These are phyloP conservation scores for Pyrochroa serraticornis DNA, from an alignment of 2,888 invertebrate genomes.

Conservation along the genomic window DNA sequence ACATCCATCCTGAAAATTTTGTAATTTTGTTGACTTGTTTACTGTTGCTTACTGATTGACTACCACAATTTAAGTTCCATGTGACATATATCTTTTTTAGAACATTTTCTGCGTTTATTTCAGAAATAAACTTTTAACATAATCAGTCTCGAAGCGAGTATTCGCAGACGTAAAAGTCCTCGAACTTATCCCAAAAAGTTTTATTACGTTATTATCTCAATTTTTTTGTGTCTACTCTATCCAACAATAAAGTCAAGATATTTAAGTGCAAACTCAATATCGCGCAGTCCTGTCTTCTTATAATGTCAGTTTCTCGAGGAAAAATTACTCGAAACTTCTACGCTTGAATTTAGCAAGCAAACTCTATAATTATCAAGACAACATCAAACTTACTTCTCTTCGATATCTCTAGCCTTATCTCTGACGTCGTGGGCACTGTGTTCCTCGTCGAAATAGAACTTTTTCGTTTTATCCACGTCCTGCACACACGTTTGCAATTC, in stretches of 20 bases:
- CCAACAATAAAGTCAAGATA: not conserved
- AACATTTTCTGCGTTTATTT: no score
- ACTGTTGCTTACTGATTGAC: no score
- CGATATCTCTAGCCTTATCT: constrained; percentile 93
- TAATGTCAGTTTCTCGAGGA: not conserved
- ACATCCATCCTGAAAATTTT: no score
- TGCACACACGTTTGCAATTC: constrained; percentile 85
- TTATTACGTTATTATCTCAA: no score
- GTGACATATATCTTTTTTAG: no score
- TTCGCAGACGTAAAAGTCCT: no score
- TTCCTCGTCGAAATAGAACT: constrained; percentile 94
- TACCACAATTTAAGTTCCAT: no score
- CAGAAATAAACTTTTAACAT: no score
- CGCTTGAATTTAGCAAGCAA: not conserved
- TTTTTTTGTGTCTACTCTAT: no score
- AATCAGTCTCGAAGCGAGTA: no score
- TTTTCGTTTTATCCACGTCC: constrained; percentile 93
- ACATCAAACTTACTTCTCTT: constrained; percentile 75
- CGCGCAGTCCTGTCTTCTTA: not conserved
- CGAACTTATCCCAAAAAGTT: no score
- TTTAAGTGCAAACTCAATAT: not conserved
- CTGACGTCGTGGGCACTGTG: constrained; percentile 94
- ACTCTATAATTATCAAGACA: constrained; percentile 6
- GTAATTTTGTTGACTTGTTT: no score
- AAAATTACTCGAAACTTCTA: not conserved